Base-by-base conservation (phyloP, 2,888 invertebrate genomes). In the Platycnemis pennipes region DNA sequence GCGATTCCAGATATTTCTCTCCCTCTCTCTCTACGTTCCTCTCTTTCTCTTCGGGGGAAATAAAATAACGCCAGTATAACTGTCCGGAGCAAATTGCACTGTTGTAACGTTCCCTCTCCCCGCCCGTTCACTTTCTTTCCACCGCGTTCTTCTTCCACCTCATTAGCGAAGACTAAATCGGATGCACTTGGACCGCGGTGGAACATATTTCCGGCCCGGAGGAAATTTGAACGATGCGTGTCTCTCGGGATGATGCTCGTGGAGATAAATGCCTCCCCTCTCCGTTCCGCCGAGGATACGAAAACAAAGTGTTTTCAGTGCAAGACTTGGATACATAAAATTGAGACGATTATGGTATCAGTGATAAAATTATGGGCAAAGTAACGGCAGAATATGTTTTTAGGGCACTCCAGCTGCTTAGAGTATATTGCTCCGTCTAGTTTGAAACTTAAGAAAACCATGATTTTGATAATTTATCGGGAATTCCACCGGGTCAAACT, bases 1-100 rank as follows among this genome's bases (percentile, higher is more conserved):
- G 77, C 37, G 77, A 77, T 77, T 77, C 77, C 77, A 77, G 77
- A 77, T 77, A 77, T 77, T 77, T 77, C 77, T 77, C 77, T 26
- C 26, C 26, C 77, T 77, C 31, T 69, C 31, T 69, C 37, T 77
- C 77, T 16, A 13, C 77, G 77, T 16, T 77, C 77, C 26, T 63
- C 7, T 49, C 26, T 16, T 2, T 63, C 63, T 77, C 77, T 77
- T 37, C 13, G 77, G 77, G 37, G 77, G 77, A 37, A 37, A 77
- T 77, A 77, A 77, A 77, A 77, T 77, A 77, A 77, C 37, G 77
- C 77, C 77, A 16, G 77, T 37, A 77, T 77, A 77, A 77, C 77
- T 77, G 77, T 77, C 77, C 37, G 37, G 11, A 77, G 77, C 77
- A 77, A 77, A 77, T 77, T 77, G 77, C 13, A 37, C 77, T 77